Evolutionary conservation across 2,888 invertebrate species (phyloP).

Genomic region (Meteorus colon): DNA sequence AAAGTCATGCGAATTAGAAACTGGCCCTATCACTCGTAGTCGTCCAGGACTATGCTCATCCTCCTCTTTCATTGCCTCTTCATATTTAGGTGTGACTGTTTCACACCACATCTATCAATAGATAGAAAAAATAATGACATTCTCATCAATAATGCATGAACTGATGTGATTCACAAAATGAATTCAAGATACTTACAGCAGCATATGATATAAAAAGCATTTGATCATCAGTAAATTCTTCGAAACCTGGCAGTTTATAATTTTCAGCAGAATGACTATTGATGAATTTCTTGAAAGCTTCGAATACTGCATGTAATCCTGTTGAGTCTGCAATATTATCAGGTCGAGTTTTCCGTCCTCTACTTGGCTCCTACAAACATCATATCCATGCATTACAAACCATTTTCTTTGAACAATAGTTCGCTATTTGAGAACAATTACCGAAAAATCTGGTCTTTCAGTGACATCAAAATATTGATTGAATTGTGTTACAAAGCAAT

Average conservation of each 20-base stretch:
- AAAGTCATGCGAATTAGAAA: conserved; percentile 47
- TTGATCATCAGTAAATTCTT: conserved; percentile 79
- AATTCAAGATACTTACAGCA: conserved; percentile 33
- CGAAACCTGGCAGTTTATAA: conserved; percentile 78
- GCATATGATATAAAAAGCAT: conserved; percentile 81
- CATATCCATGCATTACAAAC: neutral
- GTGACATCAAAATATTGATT: conserved; percentile 40
- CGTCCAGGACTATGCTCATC: conserved; percentile 42
- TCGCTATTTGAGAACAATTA: neutral
- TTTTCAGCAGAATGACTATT: conserved; percentile 57
- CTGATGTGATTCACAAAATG: neutral
- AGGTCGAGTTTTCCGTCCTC: conserved; percentile 31
- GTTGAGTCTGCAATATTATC: conserved; percentile 93
- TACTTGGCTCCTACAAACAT: conserved; percentile 2
- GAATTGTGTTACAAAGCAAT: conserved; percentile 54
- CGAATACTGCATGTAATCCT: conserved; percentile 83
- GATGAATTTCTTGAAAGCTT: conserved; percentile 75
- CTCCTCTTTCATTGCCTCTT: neutral
- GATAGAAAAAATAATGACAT: neutral
- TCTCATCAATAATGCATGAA: neutral
- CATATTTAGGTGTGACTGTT: conserved; percentile 30
- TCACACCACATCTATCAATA: conserved; percentile 41
- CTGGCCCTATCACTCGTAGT: conserved; percentile 42
- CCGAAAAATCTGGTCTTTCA: neutral
- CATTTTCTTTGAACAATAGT: neutral